phyloP scores from a whole-genome alignment of 1,140 invertebrate species.

The Eupristina koningsbergeri region DNA sequence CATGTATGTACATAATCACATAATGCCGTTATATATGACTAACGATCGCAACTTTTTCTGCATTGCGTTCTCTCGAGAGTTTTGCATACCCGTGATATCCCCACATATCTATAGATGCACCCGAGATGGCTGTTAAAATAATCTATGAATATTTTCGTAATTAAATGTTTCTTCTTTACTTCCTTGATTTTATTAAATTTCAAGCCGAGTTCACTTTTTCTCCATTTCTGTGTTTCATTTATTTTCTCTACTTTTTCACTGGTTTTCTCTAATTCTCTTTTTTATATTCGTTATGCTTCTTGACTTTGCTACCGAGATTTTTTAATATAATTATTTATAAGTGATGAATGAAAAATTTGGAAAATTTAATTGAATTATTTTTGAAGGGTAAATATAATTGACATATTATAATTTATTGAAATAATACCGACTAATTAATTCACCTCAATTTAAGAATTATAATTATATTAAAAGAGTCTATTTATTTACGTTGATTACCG shows the following conservation, averaged over 20 bases:
- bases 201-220: slow-evolving; percentile 6
- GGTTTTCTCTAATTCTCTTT: not conserved
- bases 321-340: slow-evolving; percentile 2
- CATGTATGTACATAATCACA: not conserved
- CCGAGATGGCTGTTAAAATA: slow-evolving; percentile 2
- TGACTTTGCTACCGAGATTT: slow-evolving; percentile 5
- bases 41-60: not conserved
- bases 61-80: not conserved
- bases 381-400: not conserved
- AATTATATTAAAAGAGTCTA: no score
- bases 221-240: slow-evolving; percentile 22
- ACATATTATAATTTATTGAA: not conserved
- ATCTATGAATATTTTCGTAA: slow-evolving; percentile 42
- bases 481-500: no score
- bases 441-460: no score
- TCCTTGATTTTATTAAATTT: slow-evolving; percentile 48
- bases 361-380: not conserved
- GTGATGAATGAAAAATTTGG: not conserved
- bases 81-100: not conserved
- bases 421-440: not conserved
- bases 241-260: slow-evolving; percentile 11
- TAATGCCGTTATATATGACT: not conserved
- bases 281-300: slow-evolving; percentile 4
- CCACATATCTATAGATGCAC: not conserved
- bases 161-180: slow-evolving; percentile 36